phyloP scores from a whole-genome alignment of 2,797 vertebrate genomes.

The Chrosomus eos region DNA sequence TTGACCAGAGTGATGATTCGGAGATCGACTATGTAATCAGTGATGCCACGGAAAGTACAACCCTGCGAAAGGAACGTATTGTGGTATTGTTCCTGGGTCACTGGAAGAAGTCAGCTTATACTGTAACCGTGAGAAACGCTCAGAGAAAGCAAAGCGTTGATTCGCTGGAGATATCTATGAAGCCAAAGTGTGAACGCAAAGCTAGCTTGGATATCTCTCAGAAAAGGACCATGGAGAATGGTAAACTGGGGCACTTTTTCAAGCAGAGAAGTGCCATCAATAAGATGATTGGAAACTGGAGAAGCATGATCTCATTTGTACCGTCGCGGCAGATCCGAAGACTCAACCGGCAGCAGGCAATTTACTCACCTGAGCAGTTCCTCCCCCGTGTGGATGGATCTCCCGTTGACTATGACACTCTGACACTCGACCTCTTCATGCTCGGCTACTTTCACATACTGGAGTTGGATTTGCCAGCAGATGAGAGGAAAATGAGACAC shows the following conservation, averaged over 20 bases:
- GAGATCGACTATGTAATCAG: constrained; percentile 74
- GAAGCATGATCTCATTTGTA: constrained; percentile 82
- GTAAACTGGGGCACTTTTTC: constrained; percentile 82
- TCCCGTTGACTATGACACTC: constrained; percentile 80
- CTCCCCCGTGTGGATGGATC: constrained; percentile 82
- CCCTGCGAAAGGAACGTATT: constrained; percentile 90
- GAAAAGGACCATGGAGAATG: constrained; percentile 71
- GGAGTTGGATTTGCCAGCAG: constrained; percentile 87
- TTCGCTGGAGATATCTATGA: constrained; percentile 32
- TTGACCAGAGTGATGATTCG: constrained; percentile 79
- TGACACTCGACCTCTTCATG: constrained; percentile 96
- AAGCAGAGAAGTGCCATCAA: constrained; percentile 85
- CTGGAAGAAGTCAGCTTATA: constrained; percentile 91
- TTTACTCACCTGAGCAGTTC: constrained; percentile 93
- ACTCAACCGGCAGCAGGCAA: constrained; percentile 76
- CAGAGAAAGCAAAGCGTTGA: constrained; percentile 73
- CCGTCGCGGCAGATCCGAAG: constrained; percentile 81
- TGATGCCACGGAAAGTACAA: constrained; percentile 77
- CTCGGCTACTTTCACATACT: constrained; percentile 97
- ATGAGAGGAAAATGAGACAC: constrained; percentile 91
- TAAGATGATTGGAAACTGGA: constrained; percentile 88
- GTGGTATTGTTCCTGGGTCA: constrained; percentile 92
- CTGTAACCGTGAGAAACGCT: constrained; percentile 73
- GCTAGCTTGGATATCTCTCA: constrained; percentile 57
- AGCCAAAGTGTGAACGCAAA: constrained; percentile 11